Percentiles rank a stretch among this genome's conserved stretches.
phyloP scores from a whole-genome alignment of 2,888 invertebrate species.

The Julus scanicus region DNA sequence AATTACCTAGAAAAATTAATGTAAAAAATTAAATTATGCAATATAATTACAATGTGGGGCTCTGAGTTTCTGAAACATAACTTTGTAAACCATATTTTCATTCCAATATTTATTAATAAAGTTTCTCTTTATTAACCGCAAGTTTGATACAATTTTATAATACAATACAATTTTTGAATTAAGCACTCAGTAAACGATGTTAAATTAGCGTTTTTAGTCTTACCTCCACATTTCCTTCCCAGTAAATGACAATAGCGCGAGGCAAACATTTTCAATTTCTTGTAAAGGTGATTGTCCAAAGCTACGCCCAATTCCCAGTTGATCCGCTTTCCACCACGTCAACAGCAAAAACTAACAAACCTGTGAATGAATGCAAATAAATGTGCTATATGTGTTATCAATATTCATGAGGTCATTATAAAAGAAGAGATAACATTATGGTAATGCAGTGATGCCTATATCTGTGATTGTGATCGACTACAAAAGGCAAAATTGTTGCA shows the following conservation, averaged over 20 bases:
- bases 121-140: too few relatives aligned
- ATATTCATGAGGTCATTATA: not conserved
- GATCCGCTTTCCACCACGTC: not conserved
- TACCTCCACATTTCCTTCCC: not conserved
- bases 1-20: not conserved
- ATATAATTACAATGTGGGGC: not conserved
- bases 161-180: too few relatives aligned
- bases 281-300: not conserved
- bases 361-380: not conserved
- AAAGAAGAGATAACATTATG: not conserved
- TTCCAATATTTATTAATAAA: too few relatives aligned
- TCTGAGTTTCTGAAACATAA: too few relatives aligned
- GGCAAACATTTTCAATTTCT: conserved; percentile 4
- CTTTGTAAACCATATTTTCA: too few relatives aligned
- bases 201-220: not conserved
- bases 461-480: not conserved
- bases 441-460: not conserved
- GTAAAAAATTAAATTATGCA: not conserved
- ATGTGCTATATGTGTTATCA: not conserved
- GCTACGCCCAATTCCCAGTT: not conserved
- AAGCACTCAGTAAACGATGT: not conserved
- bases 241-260: not conserved
- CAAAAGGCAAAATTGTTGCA: not conserved
- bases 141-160: too few relatives aligned
- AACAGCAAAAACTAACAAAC: not conserved